Evolutionary conservation across 2,797 vertebrate genomes (phyloP).

Genomic region (Remorina albescens): DNA sequence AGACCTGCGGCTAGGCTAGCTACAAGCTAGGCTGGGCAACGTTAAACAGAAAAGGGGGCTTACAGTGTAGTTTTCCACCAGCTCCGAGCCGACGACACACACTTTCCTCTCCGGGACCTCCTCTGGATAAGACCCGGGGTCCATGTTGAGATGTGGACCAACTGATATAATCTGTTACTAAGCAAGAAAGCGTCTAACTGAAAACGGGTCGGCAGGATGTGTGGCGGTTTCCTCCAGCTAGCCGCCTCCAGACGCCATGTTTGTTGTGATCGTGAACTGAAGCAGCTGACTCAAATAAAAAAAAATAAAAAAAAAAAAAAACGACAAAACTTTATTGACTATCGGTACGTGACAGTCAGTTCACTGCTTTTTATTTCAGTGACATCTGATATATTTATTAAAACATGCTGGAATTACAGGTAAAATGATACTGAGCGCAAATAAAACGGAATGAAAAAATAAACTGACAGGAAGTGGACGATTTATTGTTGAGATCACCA

Average conservation of each 20-base stretch:
- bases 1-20: slow-evolving; percentile 1
- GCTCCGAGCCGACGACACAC: slow-evolving; percentile 91
- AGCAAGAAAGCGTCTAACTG: not conserved
- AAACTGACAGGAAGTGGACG: not conserved
- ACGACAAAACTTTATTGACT: slow-evolving; percentile 81
- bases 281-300: slow-evolving; percentile 62
- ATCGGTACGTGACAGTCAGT: accelerated
- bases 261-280: slow-evolving; percentile 75
- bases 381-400: not conserved
- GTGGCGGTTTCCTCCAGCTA: not conserved
- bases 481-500: not conserved
- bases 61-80: slow-evolving; percentile 93
- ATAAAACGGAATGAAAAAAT: not conserved
- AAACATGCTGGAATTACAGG: not conserved
- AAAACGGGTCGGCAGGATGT: not conserved
- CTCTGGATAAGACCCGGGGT: slow-evolving; percentile 70
- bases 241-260: slow-evolving; percentile 73
- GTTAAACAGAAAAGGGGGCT: slow-evolving; percentile 19
- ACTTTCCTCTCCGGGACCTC: slow-evolving; percentile 86
- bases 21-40: slow-evolving; percentile 36
- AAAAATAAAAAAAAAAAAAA: too few relatives aligned
- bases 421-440: not conserved
- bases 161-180: not conserved
- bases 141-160: slow-evolving; percentile 63
- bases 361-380: not conserved